These are phyloP conservation scores for Psettodes erumei DNA, from an alignment of 2,113 vertebrate genomes.

Conservation along the genomic window DNA sequence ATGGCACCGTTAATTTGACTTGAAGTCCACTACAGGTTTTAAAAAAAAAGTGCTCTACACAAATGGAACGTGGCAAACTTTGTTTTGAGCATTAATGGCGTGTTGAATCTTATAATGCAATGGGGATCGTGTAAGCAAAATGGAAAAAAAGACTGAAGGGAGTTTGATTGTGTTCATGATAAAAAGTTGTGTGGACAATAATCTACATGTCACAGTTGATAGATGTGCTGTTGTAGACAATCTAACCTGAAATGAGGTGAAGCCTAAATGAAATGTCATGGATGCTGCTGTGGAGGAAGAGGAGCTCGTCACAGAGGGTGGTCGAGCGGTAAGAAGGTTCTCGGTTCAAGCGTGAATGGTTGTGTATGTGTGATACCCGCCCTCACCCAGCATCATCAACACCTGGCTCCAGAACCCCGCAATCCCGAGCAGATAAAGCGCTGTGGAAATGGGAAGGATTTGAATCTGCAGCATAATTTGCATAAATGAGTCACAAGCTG, in stretches of 20 bases:
- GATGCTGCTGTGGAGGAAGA: conserved; percentile 17
- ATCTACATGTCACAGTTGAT: conserved; percentile 31
- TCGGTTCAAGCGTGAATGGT: too few relatives aligned
- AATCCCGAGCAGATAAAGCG: too few relatives aligned
- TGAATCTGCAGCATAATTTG: conserved; percentile 61
- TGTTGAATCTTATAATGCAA: conserved; percentile 35
- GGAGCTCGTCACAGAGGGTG: too few relatives aligned
- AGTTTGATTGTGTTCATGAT: background rate
- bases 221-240: conserved; percentile 18
- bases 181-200: background rate
- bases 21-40: conserved; percentile 37
- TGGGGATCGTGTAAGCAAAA: background rate
- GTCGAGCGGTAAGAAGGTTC: too few relatives aligned
- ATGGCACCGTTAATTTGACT: conserved; percentile 68
- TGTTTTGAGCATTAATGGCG: conserved; percentile 40
- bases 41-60: conserved; percentile 53
- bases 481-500: conserved; percentile 65
- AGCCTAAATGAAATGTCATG: conserved; percentile 68
- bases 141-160: background rate
- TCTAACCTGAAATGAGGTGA: conserved; percentile 69
- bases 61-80: conserved; percentile 45
- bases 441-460: too few relatives aligned
- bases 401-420: too few relatives aligned
- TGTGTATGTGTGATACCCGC: too few relatives aligned
- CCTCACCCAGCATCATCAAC: too few relatives aligned